These are phyloP conservation scores for Psilopsiagon aurifrons DNA, from an alignment of 2,113 vertebrate genomes.

Conservation along the genomic window DNA sequence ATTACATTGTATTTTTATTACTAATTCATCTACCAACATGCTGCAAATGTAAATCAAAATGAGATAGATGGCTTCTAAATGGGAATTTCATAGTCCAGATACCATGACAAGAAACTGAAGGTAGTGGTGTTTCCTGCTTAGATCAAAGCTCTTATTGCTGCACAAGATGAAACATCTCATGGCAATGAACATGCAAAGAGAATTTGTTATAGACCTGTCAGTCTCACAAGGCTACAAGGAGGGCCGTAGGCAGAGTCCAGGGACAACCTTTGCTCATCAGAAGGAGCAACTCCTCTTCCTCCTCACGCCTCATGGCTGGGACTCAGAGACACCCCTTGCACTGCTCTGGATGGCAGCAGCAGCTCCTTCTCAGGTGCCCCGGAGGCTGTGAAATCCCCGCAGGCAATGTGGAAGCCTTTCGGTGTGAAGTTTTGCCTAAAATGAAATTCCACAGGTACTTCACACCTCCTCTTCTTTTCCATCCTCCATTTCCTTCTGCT, in stretches of 20 bases:
- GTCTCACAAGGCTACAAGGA: not conserved
- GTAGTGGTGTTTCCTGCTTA: not conserved
- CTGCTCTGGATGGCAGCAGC: not conserved
- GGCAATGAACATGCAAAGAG: rapidly evolving
- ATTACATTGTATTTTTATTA: not conserved
- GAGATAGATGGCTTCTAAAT: not conserved
- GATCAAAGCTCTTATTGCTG: not conserved
- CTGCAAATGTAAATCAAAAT: not conserved
- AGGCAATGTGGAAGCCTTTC: not conserved
- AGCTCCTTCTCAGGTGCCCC: not conserved
- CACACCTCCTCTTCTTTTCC: not conserved
- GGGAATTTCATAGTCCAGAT: not conserved
- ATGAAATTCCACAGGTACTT: not conserved
- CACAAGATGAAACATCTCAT: not conserved
- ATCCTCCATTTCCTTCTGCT: not conserved
- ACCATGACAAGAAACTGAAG: not conserved
- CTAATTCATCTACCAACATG: not conserved
- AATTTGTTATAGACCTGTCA: not conserved
- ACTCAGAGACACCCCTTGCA: not conserved
- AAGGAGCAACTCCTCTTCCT: not conserved
- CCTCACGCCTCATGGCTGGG: rapidly evolving
- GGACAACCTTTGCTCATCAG: not conserved
- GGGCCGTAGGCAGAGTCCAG: not conserved
- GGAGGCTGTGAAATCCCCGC: not conserved
- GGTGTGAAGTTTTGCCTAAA: not conserved